Evolutionary conservation across 2,797 vertebrate genomes (phyloP).

Genomic region (Microtus agrestis): DNA sequence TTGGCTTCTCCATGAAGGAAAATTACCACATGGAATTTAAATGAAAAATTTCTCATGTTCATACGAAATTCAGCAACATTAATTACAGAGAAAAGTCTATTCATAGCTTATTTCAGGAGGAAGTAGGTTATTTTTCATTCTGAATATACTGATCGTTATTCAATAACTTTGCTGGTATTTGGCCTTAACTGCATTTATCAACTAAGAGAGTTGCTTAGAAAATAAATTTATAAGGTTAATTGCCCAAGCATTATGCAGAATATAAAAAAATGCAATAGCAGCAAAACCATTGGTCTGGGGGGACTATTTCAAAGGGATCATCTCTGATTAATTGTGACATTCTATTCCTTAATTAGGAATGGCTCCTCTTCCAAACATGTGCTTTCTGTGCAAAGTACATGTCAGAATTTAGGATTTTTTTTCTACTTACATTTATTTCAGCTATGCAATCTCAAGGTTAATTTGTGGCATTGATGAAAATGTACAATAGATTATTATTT

Average conservation of each 20-base stretch:
- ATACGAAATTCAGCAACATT: conserved; percentile 75
- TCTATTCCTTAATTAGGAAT: conserved; percentile 68
- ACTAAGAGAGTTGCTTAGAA: conserved; percentile 72
- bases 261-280: conserved; percentile 54
- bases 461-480: background rate
- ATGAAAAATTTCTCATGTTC: conserved; percentile 75
- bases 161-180: conserved; percentile 78
- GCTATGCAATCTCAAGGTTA: background rate
- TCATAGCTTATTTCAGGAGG: conserved; percentile 79
- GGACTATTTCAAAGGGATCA: conserved; percentile 39
- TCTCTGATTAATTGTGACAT: conserved; percentile 55
- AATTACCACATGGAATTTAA: conserved; percentile 75
- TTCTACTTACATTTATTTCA: background rate
- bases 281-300: conserved; percentile 37
- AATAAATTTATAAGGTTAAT: conserved; percentile 82
- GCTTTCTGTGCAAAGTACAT: background rate
- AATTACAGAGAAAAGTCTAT: conserved; percentile 78
- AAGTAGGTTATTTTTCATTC: conserved; percentile 79
- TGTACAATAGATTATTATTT: background rate
- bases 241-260: conserved; percentile 71
- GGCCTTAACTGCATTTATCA: conserved; percentile 77
- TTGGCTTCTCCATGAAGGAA: conserved; percentile 71
- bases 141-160: conserved; percentile 76
- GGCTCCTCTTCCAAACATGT: background rate
- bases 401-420: conserved; percentile 3